Base-by-base conservation (phyloP, 1,140 invertebrate species). In the Drosophila carrolli region DNA sequence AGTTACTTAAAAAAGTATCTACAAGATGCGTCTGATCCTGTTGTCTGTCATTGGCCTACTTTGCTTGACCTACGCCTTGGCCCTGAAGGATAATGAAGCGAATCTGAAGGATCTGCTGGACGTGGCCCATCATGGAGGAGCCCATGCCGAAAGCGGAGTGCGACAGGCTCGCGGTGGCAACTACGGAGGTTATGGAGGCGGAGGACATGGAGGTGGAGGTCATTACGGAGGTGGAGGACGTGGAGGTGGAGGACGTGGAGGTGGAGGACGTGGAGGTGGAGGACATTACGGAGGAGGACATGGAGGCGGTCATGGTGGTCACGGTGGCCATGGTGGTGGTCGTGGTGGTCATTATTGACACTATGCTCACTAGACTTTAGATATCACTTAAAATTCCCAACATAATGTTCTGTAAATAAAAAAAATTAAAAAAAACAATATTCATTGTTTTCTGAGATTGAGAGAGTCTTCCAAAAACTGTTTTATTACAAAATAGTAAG, bases 11-110 rank as follows among this genome's bases (percentile, higher is more conserved):
- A 40, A 7, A 40, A 50, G 27, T 40, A 58, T 9, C 46, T 43
- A 46, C 37, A 44, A 55, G 40, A 81, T 81, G 78, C 78, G 78
- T 72, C 37, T 81, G 4, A 46, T 68, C 19, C 56, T 81, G 5
- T 37, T 62, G 1, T 46, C 77, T 5, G n/a, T 81, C 19, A 37
- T 75, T 13, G 48, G 61, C 35, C 16, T 81, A 0, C 32, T 81
- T 46, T 65, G 56, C 35, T 40, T 81, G 50, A 65, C 60, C 51
- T 72, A 13, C 8, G 56, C 58, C 41, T 37, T 62, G 23, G 78
- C 77, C 13, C 14, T 56, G 16, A 16, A 41, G 4, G 37, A 47
- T 13, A 51, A 67, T 38, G 70, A 11, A n/a, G 14, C 9, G 14
- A 29, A 60, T 9, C 50, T 37, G 19, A 47, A 51, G 10, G 40